Conservation (phyloP, 2,888 invertebrate genomes). For the Leucophora obtusa region DNA sequence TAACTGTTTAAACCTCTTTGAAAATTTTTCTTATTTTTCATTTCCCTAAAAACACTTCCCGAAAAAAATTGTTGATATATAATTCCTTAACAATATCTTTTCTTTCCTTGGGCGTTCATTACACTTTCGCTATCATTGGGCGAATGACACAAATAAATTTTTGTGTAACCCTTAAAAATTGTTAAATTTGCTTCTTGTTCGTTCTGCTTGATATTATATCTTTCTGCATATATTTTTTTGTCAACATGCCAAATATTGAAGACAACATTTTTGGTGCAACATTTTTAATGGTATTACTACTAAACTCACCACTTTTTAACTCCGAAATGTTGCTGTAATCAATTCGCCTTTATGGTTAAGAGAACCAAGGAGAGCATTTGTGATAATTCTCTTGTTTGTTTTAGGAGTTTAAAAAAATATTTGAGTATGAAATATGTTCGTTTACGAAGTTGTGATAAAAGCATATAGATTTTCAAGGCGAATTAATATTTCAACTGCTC, state of each 20-base stretch:
- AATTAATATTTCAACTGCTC: constrained; percentile 32
- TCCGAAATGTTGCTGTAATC: constrained; percentile 53
- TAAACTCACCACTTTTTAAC: constrained; percentile 58
- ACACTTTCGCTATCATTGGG: constrained; percentile 65
- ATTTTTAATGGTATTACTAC: background rate
- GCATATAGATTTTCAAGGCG: constrained; percentile 31
- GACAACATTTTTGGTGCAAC: constrained; percentile 35
- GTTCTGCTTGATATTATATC: background rate
- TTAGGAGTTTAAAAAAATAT: background rate
- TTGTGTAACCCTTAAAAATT: constrained; percentile 53
- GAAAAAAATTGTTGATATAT: background rate
- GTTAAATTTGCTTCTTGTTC: constrained; percentile 33
- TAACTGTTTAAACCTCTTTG: too few relatives aligned
- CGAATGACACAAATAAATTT: constrained; percentile 66
- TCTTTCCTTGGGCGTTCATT: constrained; percentile 34
- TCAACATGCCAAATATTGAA: constrained; percentile 50
- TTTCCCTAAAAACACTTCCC: background rate
- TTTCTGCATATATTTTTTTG: constrained; percentile 7
- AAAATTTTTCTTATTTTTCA: background rate
- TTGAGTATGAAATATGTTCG: background rate
- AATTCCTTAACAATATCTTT: background rate
- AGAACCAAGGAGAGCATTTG: background rate
- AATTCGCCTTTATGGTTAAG: constrained; percentile 41
- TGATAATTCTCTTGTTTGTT: background rate
- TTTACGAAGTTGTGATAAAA: constrained; percentile 21